Percentiles rank a stretch among this genome's conserved stretches.
Evolutionary conservation across 2,797 vertebrate genomes (phyloP).

Genomic region (Alfaro cultratus): DNA sequence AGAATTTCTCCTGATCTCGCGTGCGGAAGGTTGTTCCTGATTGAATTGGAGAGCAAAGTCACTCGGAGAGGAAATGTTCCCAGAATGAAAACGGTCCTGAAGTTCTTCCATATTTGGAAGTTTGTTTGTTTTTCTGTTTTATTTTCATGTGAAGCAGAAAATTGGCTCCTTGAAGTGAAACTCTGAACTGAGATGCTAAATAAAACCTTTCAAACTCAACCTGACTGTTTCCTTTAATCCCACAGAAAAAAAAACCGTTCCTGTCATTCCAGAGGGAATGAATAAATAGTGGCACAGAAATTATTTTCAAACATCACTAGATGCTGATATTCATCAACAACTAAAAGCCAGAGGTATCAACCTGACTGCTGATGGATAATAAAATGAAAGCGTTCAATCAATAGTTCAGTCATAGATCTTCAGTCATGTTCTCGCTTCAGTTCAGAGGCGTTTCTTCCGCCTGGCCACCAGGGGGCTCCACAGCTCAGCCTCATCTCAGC

Average conservation of each 20-base stretch:
- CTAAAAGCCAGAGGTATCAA: too few species aligned
- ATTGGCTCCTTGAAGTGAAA: conserved; percentile 62
- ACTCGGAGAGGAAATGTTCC: conserved; percentile 4
- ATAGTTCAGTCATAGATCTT: too few species aligned
- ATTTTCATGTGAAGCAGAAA: conserved; percentile 73
- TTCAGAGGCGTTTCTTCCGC: too few species aligned
- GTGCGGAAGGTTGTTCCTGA: conserved; percentile 36
- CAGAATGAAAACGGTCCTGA: conserved; percentile 42
- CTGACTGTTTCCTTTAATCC: neutral
- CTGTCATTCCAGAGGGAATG: too few species aligned
- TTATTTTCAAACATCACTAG: too few species aligned
- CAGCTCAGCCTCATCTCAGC: too few species aligned
- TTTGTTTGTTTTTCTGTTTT: conserved; percentile 77
- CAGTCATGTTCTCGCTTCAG: too few species aligned
- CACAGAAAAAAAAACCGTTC: neutral
- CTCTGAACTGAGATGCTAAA: conserved; percentile 70
- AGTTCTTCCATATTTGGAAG: conserved; percentile 85
- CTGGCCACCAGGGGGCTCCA: too few species aligned
- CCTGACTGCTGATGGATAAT: too few species aligned
- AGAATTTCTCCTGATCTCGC: conserved; percentile 27
- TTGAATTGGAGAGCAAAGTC: neutral
- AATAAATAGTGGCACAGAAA: too few species aligned
- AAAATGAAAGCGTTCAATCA: too few species aligned
- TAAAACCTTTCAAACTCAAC: conserved; percentile 64
- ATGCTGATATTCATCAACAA: too few species aligned